These are phyloP conservation scores for Centropus unirufus DNA, from an alignment of 2,113 vertebrate genomes.

Conservation along the genomic window DNA sequence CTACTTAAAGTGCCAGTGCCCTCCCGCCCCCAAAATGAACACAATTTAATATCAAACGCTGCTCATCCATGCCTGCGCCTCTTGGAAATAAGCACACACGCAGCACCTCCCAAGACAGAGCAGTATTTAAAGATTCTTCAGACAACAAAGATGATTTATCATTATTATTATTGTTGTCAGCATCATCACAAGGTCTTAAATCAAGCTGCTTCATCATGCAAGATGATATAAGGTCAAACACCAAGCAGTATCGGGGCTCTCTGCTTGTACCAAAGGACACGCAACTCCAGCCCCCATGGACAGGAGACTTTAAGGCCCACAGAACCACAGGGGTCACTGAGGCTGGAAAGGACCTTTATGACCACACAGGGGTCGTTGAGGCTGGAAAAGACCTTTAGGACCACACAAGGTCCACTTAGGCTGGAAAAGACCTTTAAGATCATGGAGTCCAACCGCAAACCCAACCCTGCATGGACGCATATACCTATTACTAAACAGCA, in stretches of 20 bases:
- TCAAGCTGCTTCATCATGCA: not conserved
- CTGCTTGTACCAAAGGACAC: not conserved
- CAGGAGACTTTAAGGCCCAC: not conserved
- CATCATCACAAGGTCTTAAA: constrained; percentile 18
- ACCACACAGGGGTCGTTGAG: too few species aligned
- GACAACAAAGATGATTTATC: not conserved
- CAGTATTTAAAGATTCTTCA: constrained; percentile 7
- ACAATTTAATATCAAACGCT: not conserved
- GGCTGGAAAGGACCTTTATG: too few species aligned
- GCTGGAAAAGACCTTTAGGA: too few species aligned
- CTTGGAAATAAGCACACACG: not conserved
- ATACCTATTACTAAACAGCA: not conserved
- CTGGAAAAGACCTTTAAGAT: too few species aligned
- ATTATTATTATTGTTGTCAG: not conserved
- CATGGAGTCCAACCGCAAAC: too few species aligned
- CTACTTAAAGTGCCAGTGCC: not conserved
- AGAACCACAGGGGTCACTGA: not conserved
- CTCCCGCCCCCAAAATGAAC: not conserved
- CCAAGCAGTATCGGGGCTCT: not conserved
- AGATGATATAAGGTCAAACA: not conserved
- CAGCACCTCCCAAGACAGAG: not conserved
- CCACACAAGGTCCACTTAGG: too few species aligned
- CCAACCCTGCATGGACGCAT: not conserved
- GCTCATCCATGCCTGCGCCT: not conserved
- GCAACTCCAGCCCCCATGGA: not conserved